These are phyloP conservation scores for Poeciliopsis gracilis DNA, from an alignment of 2,797 vertebrate genomes.

Conservation along the genomic window DNA sequence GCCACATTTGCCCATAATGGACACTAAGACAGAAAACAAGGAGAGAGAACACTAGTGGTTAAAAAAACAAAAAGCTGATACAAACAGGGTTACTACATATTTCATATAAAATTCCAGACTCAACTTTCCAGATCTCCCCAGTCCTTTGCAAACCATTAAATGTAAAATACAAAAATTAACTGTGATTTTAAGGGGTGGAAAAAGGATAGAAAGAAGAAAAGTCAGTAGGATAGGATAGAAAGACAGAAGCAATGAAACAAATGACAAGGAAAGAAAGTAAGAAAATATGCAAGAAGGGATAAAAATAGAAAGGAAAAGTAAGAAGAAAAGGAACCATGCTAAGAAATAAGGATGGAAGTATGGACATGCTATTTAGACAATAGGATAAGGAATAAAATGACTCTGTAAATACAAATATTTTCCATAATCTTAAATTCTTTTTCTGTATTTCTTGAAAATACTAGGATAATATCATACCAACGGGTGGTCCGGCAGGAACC, in stretches of 20 bases:
- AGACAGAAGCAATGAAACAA: not conserved
- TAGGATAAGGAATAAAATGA: not conserved
- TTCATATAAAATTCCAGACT: not conserved
- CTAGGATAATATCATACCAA: constrained; percentile 83
- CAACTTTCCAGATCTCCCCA: not conserved
- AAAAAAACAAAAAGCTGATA: constrained; percentile 1
- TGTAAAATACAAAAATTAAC: not conserved
- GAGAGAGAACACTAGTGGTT: constrained; percentile 13
- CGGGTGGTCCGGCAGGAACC: constrained; percentile 92
- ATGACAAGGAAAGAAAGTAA: not conserved
- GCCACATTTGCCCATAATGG: constrained; percentile 89
- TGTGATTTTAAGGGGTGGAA: not conserved
- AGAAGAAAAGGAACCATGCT: not conserved
- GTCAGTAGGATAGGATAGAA: not conserved
- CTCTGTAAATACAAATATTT: not conserved
- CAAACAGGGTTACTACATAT: not conserved
- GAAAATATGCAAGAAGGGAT: not conserved
- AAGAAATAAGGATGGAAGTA: not conserved
- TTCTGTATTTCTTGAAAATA: not conserved
- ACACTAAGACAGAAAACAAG: constrained; percentile 80
- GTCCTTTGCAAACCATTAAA: not conserved
- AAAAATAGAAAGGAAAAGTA: not conserved
- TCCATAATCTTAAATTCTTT: not conserved
- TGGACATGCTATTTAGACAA: not conserved
- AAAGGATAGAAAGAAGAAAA: not conserved